Evolutionary conservation across 1,140 invertebrate genomes (phyloP).

Genomic region (Hestina assimilis): DNA sequence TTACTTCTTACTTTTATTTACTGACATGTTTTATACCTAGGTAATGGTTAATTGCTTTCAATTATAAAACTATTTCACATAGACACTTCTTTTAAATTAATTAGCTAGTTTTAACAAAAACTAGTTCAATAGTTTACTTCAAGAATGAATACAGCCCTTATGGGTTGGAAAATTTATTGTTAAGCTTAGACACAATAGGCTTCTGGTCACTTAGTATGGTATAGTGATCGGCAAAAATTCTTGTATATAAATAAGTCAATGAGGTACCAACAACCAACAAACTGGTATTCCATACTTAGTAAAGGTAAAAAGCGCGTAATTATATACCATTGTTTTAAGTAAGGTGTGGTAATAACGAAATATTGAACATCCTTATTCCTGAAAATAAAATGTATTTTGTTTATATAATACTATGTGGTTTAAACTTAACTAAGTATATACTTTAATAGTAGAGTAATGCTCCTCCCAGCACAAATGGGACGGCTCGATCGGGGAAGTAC

Average conservation of each 20-base stretch:
- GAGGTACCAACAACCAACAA: slow-evolving; percentile 52
- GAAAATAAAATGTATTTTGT: background rate
- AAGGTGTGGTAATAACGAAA: slow-evolving; percentile 35
- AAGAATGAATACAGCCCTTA: slow-evolving; percentile 36
- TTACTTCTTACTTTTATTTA: background rate
- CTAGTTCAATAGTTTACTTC: slow-evolving; percentile 20
- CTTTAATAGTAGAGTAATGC: too few relatives aligned
- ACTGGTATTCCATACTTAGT: slow-evolving; percentile 39
- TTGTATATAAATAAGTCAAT: slow-evolving; percentile 55
- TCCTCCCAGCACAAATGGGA: too few relatives aligned
- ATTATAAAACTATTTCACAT: background rate
- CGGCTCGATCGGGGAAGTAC: too few relatives aligned
- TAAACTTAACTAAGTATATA: too few relatives aligned
- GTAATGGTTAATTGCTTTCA: background rate
- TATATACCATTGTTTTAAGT: slow-evolving; percentile 40
- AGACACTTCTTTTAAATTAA: slow-evolving; percentile 6
- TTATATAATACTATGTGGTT: too few relatives aligned
- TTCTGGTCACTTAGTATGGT: slow-evolving; percentile 32
- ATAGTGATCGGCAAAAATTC: slow-evolving; percentile 26
- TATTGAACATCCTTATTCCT: slow-evolving; percentile 1
- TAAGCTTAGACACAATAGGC: slow-evolving; percentile 37
- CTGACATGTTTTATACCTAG: background rate
- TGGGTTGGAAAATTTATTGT: slow-evolving; percentile 31
- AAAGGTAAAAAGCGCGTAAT: slow-evolving; percentile 37
- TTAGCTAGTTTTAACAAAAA: slow-evolving; percentile 23